These are phyloP conservation scores for Drosophila nebulosa DNA, from an alignment of 1,140 invertebrate genomes.

Conservation along the genomic window DNA sequence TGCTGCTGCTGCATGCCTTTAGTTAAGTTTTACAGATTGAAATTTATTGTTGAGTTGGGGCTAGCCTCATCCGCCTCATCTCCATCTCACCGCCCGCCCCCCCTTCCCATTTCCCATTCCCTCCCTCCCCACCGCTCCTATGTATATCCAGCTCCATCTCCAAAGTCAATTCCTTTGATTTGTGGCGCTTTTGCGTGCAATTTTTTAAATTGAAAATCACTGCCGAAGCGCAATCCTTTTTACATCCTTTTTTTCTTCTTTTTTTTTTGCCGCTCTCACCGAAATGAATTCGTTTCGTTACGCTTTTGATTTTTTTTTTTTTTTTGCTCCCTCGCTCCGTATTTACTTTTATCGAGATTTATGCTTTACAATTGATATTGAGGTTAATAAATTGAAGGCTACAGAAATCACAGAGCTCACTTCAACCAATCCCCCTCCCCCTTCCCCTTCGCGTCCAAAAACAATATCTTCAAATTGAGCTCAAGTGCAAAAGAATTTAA, in stretches of 20 bases:
- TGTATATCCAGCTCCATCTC: constrained; percentile 3
- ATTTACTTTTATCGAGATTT: constrained; percentile 78
- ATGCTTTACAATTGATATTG: constrained; percentile 77
- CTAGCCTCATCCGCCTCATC: constrained; percentile 7
- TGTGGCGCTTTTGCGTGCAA: constrained; percentile 78
- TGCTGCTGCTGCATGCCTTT: constrained; percentile 46
- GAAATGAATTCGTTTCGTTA: constrained; percentile 70
- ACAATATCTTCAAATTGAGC: constrained; percentile 62
- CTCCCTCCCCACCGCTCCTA: neutral
- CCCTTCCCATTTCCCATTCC: neutral
- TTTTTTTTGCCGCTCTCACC: constrained; percentile 25
- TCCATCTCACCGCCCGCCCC: constrained; percentile 4
- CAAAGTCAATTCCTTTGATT: constrained; percentile 78
- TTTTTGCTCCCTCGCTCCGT: constrained; percentile 47
- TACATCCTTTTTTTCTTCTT: constrained; percentile 48
- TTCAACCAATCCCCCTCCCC: constrained; percentile 1
- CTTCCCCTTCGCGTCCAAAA: neutral
- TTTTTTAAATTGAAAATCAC: constrained; percentile 79
- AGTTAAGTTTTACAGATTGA: constrained; percentile 75
- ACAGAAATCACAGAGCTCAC: constrained; percentile 27
- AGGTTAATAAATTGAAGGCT: constrained; percentile 78
- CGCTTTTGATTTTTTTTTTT: constrained; percentile 9
- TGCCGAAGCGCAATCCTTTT: constrained; percentile 73
- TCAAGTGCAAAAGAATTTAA: constrained; percentile 54
- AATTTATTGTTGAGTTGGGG: constrained; percentile 64